phyloP scores from a whole-genome alignment of 2,797 vertebrate species.

The Mionectes olivaceus region DNA sequence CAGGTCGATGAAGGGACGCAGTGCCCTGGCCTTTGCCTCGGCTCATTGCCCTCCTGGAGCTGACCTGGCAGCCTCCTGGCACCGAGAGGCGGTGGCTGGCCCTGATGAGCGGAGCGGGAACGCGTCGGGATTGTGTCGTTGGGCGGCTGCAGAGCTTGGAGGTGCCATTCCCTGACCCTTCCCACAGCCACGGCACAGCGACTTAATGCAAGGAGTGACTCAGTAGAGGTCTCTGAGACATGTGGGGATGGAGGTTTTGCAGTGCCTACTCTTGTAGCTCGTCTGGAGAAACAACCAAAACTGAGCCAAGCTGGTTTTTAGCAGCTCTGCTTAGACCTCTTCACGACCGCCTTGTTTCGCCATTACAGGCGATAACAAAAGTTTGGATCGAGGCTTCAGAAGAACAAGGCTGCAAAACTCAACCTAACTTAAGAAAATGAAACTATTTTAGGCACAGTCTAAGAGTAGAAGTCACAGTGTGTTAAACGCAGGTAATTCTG shows the following conservation, averaged over 20 bases:
- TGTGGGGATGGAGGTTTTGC: background rate
- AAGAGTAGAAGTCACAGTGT: background rate
- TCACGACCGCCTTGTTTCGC: fast-evolving
- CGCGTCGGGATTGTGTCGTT: fast-evolving
- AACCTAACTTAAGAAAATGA: background rate
- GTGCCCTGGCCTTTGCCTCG: background rate
- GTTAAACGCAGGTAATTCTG: background rate
- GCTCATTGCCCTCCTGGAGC: background rate
- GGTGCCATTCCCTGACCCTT: background rate
- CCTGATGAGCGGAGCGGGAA: background rate
- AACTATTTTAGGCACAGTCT: background rate
- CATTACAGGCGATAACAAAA: background rate
- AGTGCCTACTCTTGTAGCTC: fast-evolving
- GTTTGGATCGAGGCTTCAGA: background rate
- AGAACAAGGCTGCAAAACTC: background rate
- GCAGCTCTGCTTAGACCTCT: background rate
- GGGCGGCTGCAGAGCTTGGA: fast-evolving
- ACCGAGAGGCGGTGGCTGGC: background rate
- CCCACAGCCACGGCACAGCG: fast-evolving
- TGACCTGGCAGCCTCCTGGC: background rate
- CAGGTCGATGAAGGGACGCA: background rate
- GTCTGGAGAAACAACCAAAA: background rate
- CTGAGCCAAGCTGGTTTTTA: background rate
- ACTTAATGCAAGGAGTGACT: fast-evolving
- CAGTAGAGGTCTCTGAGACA: background rate